These are phyloP conservation scores for Thunnus thynnus DNA, from an alignment of 2,113 vertebrate genomes.

Conservation along the genomic window DNA sequence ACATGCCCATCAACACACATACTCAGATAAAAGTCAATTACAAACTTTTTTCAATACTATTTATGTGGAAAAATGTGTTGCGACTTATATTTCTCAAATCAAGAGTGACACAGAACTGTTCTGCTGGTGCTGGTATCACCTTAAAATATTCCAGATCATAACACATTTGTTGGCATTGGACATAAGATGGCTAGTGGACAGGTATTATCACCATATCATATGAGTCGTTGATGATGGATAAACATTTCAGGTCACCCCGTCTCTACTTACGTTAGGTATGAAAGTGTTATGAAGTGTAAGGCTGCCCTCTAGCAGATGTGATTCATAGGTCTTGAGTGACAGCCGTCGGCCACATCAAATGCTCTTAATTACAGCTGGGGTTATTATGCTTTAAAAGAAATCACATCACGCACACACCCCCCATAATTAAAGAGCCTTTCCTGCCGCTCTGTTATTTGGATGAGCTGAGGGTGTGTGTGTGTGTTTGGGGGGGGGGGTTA, in stretches of 20 bases:
- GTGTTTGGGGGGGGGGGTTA: neutral
- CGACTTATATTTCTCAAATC: too few species aligned
- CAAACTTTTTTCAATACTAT: neutral
- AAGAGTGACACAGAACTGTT: neutral
- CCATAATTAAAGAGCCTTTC: conserved; percentile 76
- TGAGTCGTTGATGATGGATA: conserved; percentile 25
- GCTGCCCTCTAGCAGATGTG: conserved; percentile 48
- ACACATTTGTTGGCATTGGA: neutral
- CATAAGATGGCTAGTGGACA: neutral
- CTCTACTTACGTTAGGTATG: conserved; percentile 1
- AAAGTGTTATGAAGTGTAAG: neutral
- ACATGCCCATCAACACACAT: neutral
- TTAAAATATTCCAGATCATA: neutral
- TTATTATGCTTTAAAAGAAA: conserved; percentile 70
- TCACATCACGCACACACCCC: conserved; percentile 67
- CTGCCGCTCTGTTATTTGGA: conserved; percentile 69
- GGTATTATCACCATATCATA: conserved; percentile 10
- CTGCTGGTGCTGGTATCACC: neutral
- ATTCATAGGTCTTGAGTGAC: conserved; percentile 58
- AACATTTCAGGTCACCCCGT: conserved; percentile 9
- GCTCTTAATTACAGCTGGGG: conserved; percentile 61
- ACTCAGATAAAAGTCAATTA: neutral
- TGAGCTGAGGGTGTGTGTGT: conserved; percentile 43
- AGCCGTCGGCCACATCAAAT: conserved; percentile 65
- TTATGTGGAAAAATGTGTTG: too few species aligned